These are phyloP conservation scores for Philereme vetulata DNA, from an alignment of 2,888 invertebrate species.

Conservation along the genomic window DNA sequence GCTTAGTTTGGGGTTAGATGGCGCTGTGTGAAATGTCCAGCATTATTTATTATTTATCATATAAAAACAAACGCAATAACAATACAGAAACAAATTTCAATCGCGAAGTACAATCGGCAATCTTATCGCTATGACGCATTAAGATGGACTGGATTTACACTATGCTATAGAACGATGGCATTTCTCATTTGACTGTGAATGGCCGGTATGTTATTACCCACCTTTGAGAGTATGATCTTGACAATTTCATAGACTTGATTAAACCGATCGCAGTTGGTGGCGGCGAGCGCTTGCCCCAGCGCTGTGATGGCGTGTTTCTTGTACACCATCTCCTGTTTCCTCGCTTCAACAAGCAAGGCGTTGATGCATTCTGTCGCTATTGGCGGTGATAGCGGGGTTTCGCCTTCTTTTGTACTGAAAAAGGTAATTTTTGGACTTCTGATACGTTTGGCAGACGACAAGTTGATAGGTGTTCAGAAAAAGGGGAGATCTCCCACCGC, in stretches of 20 bases:
- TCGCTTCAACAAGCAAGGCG: constrained; percentile 90
- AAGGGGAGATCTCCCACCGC: too few relatives aligned
- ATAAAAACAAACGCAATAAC: constrained; percentile 1
- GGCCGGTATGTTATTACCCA: constrained; percentile 51
- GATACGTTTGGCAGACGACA: too few relatives aligned
- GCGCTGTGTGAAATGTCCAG: too few relatives aligned
- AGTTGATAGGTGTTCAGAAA: too few relatives aligned
- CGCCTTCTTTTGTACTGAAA: constrained; percentile 66
- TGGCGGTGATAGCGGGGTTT: constrained; percentile 56
- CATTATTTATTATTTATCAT: too few relatives aligned
- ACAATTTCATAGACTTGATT: constrained; percentile 91
- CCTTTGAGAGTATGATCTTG: constrained; percentile 87
- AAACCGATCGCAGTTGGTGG: constrained; percentile 89
- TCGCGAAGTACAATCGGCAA: too few relatives aligned
- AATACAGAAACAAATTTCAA: too few relatives aligned
- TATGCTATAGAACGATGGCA: too few relatives aligned
- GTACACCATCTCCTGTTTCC: constrained; percentile 91
- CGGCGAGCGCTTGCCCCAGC: constrained; percentile 89
- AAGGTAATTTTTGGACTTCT: background rate
- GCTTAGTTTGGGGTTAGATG: too few relatives aligned
- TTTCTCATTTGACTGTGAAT: too few relatives aligned
- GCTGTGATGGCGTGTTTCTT: constrained; percentile 89
- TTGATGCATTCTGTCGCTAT: constrained; percentile 83
- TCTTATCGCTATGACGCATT: too few relatives aligned
- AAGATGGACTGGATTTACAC: too few relatives aligned